phyloP scores from a whole-genome alignment of 2,797 vertebrate genomes.

The Spinus pinus region DNA sequence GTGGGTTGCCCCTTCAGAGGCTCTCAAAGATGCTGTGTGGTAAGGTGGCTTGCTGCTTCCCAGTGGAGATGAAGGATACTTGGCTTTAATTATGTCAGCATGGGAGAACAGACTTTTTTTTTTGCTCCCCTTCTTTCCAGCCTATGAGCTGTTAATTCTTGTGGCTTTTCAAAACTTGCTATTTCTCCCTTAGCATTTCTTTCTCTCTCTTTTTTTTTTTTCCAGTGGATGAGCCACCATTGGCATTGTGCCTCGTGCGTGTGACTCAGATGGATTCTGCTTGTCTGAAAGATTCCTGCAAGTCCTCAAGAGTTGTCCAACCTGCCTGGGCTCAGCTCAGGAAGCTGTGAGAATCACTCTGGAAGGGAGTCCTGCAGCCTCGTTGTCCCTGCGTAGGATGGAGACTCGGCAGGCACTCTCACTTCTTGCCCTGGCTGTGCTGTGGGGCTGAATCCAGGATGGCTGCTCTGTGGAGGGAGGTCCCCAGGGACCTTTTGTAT shows the following conservation, averaged over 20 bases:
- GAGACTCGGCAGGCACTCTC: background rate
- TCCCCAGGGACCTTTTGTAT: background rate
- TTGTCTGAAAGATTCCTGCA: conserved; percentile 33
- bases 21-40: background rate
- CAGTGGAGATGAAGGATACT: background rate
- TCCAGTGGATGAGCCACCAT: conserved; percentile 30
- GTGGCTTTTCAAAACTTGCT: conserved; percentile 57
- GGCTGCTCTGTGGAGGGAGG: background rate
- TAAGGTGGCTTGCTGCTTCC: background rate
- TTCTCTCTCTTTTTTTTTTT: background rate
- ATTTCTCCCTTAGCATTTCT: conserved; percentile 30
- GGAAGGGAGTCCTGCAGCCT: background rate
- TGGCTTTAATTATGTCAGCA: background rate
- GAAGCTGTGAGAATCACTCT: background rate
- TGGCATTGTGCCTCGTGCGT: background rate
- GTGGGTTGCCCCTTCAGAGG: background rate
- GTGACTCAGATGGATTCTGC: conserved; percentile 51
- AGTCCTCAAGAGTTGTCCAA: conserved; percentile 32
- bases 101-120: background rate
- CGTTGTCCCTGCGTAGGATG: background rate
- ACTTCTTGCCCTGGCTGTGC: background rate
- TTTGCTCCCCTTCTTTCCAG: background rate
- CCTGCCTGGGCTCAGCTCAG: background rate
- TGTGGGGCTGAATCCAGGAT: background rate
- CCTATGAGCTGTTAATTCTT: conserved; percentile 36